Evolutionary conservation across 1,140 invertebrate species (phyloP).

Genomic region (Matsumurasca onukii): DNA sequence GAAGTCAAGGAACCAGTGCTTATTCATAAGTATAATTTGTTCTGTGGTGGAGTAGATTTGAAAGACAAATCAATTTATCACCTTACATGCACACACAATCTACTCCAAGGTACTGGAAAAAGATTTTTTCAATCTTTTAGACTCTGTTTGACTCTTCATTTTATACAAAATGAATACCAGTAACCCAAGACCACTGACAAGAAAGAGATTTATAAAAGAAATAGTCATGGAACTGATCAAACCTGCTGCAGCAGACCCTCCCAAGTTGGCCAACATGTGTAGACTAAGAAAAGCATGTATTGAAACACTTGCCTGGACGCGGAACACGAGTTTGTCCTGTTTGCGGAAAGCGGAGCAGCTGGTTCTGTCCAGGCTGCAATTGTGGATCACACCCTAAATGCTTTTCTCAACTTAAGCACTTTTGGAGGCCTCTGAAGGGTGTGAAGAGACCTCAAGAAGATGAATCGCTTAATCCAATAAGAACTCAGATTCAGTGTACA

Average conservation of each 20-base stretch:
- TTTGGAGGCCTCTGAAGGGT: too few species aligned
- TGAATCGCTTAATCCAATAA: too few species aligned
- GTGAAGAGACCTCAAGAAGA: too few species aligned
- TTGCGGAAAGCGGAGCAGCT: not conserved
- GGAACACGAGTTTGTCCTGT: not conserved
- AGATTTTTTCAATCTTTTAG: not conserved
- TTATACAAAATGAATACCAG: not conserved
- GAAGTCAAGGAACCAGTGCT: not conserved
- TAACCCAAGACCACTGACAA: not conserved
- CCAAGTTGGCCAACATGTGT: not conserved
- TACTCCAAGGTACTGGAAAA: slow-evolving; percentile 8
- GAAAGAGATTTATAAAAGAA: too few species aligned
- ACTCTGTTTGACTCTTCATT: not conserved
- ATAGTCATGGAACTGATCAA: not conserved
- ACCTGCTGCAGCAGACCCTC: too few species aligned
- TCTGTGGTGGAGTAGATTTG: too few species aligned
- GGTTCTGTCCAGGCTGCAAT: not conserved
- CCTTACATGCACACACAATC: not conserved
- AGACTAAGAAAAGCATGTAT: not conserved
- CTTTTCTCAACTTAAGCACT: not conserved
- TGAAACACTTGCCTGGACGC: not conserved
- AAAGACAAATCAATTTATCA: slow-evolving; percentile 13
- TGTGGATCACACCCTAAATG: not conserved
- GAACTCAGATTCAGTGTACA: too few species aligned
- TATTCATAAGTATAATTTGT: slow-evolving; percentile 1